Percentiles rank a stretch among this genome's conserved stretches.
Conservation (phyloP, 2,113 vertebrate species). For the Gnathonemus longibarbis region DNA sequence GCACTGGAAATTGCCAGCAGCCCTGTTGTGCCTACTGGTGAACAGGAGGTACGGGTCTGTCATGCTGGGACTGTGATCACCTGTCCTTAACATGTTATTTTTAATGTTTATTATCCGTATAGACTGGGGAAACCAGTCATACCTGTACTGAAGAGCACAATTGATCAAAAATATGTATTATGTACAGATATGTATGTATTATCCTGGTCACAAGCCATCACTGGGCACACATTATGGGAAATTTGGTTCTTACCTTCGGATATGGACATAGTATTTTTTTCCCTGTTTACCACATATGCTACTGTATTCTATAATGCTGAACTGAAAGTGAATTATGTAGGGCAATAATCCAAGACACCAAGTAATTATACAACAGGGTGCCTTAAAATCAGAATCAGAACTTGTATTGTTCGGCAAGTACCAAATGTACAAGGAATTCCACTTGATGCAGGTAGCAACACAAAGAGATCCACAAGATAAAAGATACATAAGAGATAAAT, state of each 20-base stretch:
- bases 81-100: not conserved
- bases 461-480: not conserved
- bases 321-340: not conserved
- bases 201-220: not conserved
- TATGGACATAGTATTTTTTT: not conserved
- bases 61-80: not conserved
- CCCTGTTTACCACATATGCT: not conserved
- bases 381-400: not conserved
- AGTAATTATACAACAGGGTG: not conserved
- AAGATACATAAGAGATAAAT: not conserved
- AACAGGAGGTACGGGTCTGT: slow-evolving; percentile 43
- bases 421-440: not conserved
- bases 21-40: slow-evolving; percentile 16
- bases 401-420: not conserved
- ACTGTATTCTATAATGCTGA: not conserved
- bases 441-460: not conserved
- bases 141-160: not conserved
- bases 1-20: slow-evolving; percentile 41
- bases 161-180: not conserved
- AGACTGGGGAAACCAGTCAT: not conserved
- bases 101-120: not conserved
- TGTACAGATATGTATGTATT: not conserved
- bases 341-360: not conserved
- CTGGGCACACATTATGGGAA: not conserved
- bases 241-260: not conserved